phyloP scores from a whole-genome alignment of 2,113 vertebrate species.

The Heterotilapia buettikoferi region DNA sequence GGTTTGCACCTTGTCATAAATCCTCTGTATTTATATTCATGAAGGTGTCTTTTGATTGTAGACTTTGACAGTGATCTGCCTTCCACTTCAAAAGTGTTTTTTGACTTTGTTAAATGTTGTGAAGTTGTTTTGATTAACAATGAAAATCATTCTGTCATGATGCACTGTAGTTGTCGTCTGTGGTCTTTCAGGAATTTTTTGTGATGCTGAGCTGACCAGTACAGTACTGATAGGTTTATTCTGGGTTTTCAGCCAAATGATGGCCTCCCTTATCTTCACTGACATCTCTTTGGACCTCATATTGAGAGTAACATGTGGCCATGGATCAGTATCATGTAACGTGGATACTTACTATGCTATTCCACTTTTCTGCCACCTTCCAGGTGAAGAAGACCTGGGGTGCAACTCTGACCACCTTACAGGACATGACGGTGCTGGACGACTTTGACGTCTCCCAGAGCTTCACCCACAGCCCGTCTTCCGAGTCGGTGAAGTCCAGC shows the following conservation, averaged over 20 bases:
- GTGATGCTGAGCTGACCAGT: background rate
- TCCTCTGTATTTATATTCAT: background rate
- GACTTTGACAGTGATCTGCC: background rate
- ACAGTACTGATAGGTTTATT: background rate
- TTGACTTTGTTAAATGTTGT: background rate
- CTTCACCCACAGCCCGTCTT: constrained; percentile 97
- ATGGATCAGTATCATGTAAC: background rate
- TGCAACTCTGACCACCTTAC: constrained; percentile 91
- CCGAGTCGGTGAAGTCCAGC: constrained; percentile 95
- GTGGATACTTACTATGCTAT: background rate
- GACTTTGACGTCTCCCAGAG: constrained; percentile 97
- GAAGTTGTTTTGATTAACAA: background rate
- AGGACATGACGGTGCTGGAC: constrained; percentile 95
- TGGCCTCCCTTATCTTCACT: background rate
- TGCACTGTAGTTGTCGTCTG: background rate
- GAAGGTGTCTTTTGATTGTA: background rate
- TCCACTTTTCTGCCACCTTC: background rate
- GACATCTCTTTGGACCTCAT: background rate
- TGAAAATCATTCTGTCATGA: background rate
- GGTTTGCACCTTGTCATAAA: background rate
- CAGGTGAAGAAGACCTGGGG: constrained; percentile 99
- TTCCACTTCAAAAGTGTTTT: background rate
- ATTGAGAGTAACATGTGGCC: background rate
- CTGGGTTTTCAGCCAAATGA: background rate
- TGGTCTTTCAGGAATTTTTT: background rate